A percentile compares a stretch with the other conserved stretches of the same genome.
phyloP scores from a whole-genome alignment of 30 jellyfish, hydroid and myxozoan species.

The Cassiopea andromeda region DNA sequence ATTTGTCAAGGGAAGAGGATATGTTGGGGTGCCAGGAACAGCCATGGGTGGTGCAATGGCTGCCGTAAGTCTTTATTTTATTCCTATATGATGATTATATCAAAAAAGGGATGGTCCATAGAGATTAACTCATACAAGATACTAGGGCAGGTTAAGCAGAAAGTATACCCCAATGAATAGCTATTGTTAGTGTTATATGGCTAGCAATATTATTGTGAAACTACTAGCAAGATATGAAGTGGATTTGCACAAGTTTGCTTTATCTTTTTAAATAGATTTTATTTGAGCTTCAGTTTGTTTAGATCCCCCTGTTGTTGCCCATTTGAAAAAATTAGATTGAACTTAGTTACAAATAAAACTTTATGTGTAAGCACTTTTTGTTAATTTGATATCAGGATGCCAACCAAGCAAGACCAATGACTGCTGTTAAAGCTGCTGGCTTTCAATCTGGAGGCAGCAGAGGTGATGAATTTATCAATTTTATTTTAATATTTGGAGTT shows the following conservation, averaged over 20 bases:
- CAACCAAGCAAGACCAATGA: slow-evolving; percentile 98
- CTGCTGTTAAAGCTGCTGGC: slow-evolving; percentile 99
- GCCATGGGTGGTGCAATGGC: slow-evolving; percentile 98
- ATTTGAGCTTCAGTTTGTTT: no score
- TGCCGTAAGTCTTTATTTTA: slow-evolving; percentile 74
- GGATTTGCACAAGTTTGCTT: no score
- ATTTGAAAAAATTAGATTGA: no score
- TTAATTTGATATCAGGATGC: slow-evolving; percentile 65
- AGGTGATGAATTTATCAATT: slow-evolving; percentile 6
- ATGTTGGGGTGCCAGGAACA: slow-evolving; percentile 89
- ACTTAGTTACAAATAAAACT: background rate
- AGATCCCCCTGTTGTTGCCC: no score
- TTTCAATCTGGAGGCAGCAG: slow-evolving; percentile 80
- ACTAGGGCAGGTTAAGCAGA: no score
- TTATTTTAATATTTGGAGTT: background rate
- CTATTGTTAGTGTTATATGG: no score
- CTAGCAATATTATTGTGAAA: no score
- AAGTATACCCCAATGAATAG: no score
- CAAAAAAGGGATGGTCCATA: no score
- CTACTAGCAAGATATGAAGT: no score
- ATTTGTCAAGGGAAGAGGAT: slow-evolving; percentile 80
- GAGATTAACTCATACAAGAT: no score
- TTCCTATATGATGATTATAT: background rate
- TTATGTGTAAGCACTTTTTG: background rate
- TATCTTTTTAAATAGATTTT: no score